These are phyloP conservation scores for Cyphomyrus discorhynchus DNA, from an alignment of 2,113 vertebrate species.

Conservation along the genomic window DNA sequence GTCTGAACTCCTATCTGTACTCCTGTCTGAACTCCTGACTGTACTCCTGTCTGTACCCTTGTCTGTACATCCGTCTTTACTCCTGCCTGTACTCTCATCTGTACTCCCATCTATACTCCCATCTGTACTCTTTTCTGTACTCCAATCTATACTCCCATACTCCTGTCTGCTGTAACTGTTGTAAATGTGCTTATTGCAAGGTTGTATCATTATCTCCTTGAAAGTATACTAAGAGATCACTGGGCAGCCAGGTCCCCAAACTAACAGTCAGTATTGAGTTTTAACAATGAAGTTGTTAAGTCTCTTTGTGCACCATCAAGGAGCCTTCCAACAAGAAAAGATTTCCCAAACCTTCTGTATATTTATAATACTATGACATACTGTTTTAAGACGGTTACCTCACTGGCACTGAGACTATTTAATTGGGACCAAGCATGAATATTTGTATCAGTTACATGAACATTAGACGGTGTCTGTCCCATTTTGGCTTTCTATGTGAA, in stretches of 20 bases:
- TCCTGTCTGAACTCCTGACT: neutral
- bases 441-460: neutral
- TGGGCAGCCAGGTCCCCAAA: neutral
- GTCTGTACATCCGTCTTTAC: no score
- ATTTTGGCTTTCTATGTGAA: neutral
- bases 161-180: neutral
- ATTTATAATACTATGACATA: neutral
- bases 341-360: neutral
- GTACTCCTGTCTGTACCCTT: no score
- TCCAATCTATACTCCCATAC: neutral
- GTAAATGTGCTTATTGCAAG: neutral
- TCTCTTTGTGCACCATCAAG: neutral
- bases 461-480: neutral
- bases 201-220: neutral
- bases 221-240: neutral
- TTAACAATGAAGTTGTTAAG: neutral
- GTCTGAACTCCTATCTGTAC: neutral
- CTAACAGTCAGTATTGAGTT: neutral
- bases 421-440: neutral
- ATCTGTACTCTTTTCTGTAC: neutral
- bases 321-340: neutral
- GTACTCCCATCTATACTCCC: neutral
- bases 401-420: neutral
- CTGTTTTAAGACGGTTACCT: neutral
- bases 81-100: no score